Evolutionary conservation across 2,797 vertebrate species (phyloP), one percentile per base, ranked within the genome.

Genomic region (Mus spretus): DNA sequence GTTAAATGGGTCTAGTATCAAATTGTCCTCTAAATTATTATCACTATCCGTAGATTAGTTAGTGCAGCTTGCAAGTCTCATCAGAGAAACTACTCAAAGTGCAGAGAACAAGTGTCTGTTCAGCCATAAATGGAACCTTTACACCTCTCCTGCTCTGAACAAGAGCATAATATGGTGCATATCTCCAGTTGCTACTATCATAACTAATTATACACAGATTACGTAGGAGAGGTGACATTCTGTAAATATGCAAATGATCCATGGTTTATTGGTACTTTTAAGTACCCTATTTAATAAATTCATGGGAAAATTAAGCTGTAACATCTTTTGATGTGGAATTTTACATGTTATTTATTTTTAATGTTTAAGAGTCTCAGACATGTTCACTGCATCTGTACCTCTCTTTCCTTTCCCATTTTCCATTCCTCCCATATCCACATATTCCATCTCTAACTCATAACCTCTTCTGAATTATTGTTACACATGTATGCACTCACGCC

Each of bases 251-350:
- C 92, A 98, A 97, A 98, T 96, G 50, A 97, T 88, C 97, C 95
- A 95, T 40, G 34, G 95, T 87, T 97, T 96, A 98, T 98, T 98
- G 97, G 94, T 80, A 96, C 93, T 92, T 98, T 97, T 95, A 90
- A 98, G 97, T 91, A 93, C 44, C 75, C 31, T 96, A 98, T 98
- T 98, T 98, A 98, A 98, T 97, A 95, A 96, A 95, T 82, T 96
- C 65, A 97, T 97, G 44, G 97, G 11, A 44, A 98, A 9, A 26
- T 89, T 31, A 85, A 65, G 5, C 40, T n/a, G 31, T 11, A 65
- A 2, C 26, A 31, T 47, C 17, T 31, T 65, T 84, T 85, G 17
- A 50, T 34, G 67, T 13, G 3, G 55, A 40, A 82, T 82, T 61
- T 82, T 40, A 61, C 57, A 40, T 61, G 37, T 17, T 59, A 28